Base-by-base conservation (phyloP, 2,888 invertebrate genomes). In the Cerastoderma edule region DNA sequence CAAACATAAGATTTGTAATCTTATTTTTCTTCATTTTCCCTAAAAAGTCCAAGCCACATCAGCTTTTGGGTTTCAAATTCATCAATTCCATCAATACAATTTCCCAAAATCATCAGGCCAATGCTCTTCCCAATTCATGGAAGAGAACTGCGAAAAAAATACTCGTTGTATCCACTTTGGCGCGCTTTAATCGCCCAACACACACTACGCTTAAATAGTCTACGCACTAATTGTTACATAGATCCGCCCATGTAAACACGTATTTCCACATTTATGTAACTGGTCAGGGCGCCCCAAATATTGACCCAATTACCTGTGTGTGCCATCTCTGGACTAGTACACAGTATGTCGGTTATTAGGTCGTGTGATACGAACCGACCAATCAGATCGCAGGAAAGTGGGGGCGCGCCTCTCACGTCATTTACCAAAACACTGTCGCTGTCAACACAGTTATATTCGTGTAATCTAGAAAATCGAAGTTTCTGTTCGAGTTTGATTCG, bases 371-470 rank as follows among this genome's bases (percentile, higher is more conserved):
- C n/a, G 22, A 53, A 69, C 67, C 35, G 64, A 64, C 82, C 82
- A 82, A 82, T 82, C 79, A 77, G 48, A 72, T 27, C 53, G 39
- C 30, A 28, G 4, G 44, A 33, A 48, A 2, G 27, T 48, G 79
- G 75, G 75, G 83, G 83, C 79, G 72, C 78, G 79, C 22, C 70
- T 32, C 6, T 30, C 35, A 70, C 77, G 75, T 73, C 78, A 78
- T 44, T n/a, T 28, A 28, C 8, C 32, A 24, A 60, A 68, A 30
- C n/a, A 44, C 10, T 22, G 2, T 48, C 24, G 33, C 54, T 68
- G 65, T 65, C 44, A 63, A 39, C 6, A 8, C 48, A 13, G 48
- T 44, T 44, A 44, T 13, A 13, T 44, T 44, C 16, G 10, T 44
- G 10, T 16, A 44, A 44, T 44, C 16, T 44, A 44, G 10, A 10